Evolutionary conservation across 2,113 vertebrate genomes (phyloP).

Genomic region (human (Homo sapiens)): GRCh38 chr12:108174001-108174500

Average conservation of each 20-base stretch:
- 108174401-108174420: not conserved
- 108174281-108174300: not conserved
- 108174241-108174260: accelerated
- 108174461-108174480: accelerated
- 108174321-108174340: not conserved
- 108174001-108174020: not conserved
- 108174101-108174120: not conserved
- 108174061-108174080: not conserved
- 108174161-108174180: not conserved
- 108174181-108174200: accelerated
- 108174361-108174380: too few species aligned
- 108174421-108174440: not conserved
- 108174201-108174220: not conserved
- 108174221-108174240: not conserved
- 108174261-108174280: not conserved
- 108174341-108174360: not conserved
- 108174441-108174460: not conserved
- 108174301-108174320: not conserved
- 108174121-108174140: not conserved
- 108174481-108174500: not conserved
- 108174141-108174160: not conserved
- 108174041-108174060: not conserved
- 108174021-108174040: not conserved
- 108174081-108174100: not conserved
- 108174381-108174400: not conserved